These are phyloP conservation scores for Galerucella calmariensis DNA, from an alignment of 2,888 invertebrate species.

Conservation along the genomic window DNA sequence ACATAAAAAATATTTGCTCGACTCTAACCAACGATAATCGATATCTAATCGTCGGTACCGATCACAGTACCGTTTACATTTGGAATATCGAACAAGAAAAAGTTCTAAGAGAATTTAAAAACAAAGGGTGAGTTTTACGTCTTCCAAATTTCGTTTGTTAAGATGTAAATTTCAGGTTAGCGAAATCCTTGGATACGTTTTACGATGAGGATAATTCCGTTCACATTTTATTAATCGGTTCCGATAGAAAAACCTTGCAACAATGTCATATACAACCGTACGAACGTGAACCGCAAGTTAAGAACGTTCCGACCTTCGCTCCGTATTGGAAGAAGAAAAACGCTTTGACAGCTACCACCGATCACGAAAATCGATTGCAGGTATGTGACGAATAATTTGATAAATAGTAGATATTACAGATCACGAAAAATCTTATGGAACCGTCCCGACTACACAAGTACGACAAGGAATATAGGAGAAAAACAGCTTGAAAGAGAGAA, in stretches of 20 bases:
- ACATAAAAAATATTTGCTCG: slow-evolving; percentile 39
- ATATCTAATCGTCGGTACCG: slow-evolving; percentile 64
- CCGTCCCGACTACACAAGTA: too few relatives aligned
- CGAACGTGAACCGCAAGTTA: slow-evolving; percentile 45
- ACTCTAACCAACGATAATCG: slow-evolving; percentile 59
- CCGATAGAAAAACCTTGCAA: slow-evolving; percentile 57
- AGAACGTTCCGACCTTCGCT: slow-evolving; percentile 50
- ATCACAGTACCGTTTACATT: slow-evolving; percentile 62
- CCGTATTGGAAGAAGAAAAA: slow-evolving; percentile 52
- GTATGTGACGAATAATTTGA: slow-evolving; percentile 37
- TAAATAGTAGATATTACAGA: too few relatives aligned
- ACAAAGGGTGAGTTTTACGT: slow-evolving; percentile 53
- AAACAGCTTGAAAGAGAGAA: too few relatives aligned
- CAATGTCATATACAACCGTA: slow-evolving; percentile 56
- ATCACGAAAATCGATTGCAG: slow-evolving; percentile 52
- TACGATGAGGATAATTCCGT: slow-evolving; percentile 55
- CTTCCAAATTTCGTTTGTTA: not conserved
- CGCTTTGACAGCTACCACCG: slow-evolving; percentile 49
- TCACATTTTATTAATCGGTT: slow-evolving; percentile 57
- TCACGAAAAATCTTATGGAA: too few relatives aligned
- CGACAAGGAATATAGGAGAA: too few relatives aligned
- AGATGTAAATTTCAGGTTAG: slow-evolving; percentile 47
- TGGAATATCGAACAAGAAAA: slow-evolving; percentile 56
- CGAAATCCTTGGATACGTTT: slow-evolving; percentile 57
- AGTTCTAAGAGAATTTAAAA: slow-evolving; percentile 42